A percentile compares a stretch with the other conserved stretches of the same genome.
Evolutionary conservation across 2,888 invertebrate species (phyloP).

Genomic region (Ectropis crepuscularia): DNA sequence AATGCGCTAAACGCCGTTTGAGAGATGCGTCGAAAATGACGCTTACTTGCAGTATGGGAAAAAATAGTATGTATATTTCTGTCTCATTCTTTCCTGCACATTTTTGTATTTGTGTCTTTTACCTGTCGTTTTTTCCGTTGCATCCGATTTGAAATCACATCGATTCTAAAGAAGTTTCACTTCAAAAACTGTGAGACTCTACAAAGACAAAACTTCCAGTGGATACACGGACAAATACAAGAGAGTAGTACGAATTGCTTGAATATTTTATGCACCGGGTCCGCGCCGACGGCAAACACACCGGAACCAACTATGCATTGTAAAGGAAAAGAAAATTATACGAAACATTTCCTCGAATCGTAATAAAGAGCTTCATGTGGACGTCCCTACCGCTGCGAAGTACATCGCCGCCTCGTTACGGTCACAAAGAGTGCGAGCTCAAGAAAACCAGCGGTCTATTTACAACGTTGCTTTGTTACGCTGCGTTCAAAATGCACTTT

Average conservation of each 20-base stretch:
- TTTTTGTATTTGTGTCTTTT: too few species aligned
- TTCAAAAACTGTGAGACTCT: conserved; percentile 10
- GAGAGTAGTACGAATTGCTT: conserved; percentile 31
- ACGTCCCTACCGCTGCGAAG: conserved; percentile 28
- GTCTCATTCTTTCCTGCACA: too few species aligned
- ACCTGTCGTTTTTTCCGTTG: too few species aligned
- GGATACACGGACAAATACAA: conserved; percentile 28
- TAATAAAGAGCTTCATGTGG: conserved; percentile 36
- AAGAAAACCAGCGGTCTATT: conserved; percentile 34
- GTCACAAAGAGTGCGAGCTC: conserved; percentile 28
- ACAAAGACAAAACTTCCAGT: conserved; percentile 31
- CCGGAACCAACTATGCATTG: conserved; percentile 38
- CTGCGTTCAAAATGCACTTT: conserved; percentile 36
- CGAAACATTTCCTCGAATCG: conserved; percentile 39
- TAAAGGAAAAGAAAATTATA: conserved; percentile 42
- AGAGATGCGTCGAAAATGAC: too few species aligned
- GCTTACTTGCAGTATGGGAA: too few species aligned
- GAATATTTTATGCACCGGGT: conserved; percentile 35
- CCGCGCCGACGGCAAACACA: conserved; percentile 34
- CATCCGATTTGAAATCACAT: too few species aligned
- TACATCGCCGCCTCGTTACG: conserved; percentile 32
- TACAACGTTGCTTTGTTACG: conserved; percentile 37
- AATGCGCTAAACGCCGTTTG: too few species aligned
- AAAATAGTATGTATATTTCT: too few species aligned
- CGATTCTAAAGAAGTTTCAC: too few species aligned